These are phyloP conservation scores for Bombus ignitus DNA, from an alignment of 1,140 invertebrate genomes.

Conservation along the genomic window DNA sequence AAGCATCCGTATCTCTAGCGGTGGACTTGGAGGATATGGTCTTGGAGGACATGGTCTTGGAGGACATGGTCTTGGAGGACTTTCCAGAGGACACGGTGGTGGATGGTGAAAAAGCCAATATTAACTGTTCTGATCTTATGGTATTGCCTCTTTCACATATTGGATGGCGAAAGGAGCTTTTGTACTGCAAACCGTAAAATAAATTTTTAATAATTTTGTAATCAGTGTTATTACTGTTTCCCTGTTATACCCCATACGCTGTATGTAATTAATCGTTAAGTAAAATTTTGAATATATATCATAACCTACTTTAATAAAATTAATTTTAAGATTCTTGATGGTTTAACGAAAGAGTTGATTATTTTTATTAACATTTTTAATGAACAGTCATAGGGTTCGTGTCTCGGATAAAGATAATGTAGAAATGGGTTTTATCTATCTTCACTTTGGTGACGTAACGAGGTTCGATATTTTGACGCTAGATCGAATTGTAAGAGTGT, in stretches of 20 bases:
- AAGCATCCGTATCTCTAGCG: neutral
- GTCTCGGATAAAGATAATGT: neutral
- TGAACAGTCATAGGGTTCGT: neutral
- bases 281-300: neutral
- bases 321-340: neutral
- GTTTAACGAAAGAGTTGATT: neutral
- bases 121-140: neutral
- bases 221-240: constrained; percentile 1
- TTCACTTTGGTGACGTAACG: neutral
- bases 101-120: constrained; percentile 20
- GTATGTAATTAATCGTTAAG: neutral
- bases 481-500: neutral
- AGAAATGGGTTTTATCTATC: constrained; percentile 11
- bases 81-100: constrained; percentile 22
- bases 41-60: constrained; percentile 36
- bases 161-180: neutral
- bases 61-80: constrained; percentile 16
- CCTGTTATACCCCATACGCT: neutral
- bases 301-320: neutral
- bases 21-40: constrained; percentile 12
- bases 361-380: neutral
- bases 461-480: neutral
- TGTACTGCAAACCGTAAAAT: constrained; percentile 38
- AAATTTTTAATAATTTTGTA: constrained; percentile 52
- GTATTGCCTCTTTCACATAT: neutral